phyloP scores from a whole-genome alignment of 2,113 vertebrate genomes.

The Melanocharis versteri region DNA sequence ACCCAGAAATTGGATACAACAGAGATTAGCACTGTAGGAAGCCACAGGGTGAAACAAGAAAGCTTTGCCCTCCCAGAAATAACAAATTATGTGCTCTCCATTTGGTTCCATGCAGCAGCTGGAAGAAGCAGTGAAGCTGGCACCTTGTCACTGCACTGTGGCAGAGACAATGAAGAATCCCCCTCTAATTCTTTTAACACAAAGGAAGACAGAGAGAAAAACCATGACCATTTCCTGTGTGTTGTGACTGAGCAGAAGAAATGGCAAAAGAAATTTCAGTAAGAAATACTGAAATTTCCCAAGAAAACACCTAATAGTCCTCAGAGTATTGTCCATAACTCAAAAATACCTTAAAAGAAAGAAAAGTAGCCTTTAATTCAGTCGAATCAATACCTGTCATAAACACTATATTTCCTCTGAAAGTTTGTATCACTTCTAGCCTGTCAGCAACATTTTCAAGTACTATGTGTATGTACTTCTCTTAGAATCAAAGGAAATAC shows the following conservation, averaged over 20 bases:
- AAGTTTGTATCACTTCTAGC: slow-evolving; percentile 14
- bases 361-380: slow-evolving; percentile 43
- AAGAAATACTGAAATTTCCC: background rate
- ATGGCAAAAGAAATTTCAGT: background rate
- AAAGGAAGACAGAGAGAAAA: background rate
- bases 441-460: slow-evolving; percentile 59
- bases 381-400: slow-evolving; percentile 13
- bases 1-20: background rate
- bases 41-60: background rate
- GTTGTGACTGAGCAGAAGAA: background rate
- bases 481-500: slow-evolving; percentile 51
- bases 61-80: background rate
- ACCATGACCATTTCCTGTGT: background rate
- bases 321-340: background rate
- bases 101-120: slow-evolving; percentile 1
- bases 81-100: background rate
- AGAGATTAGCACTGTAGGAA: background rate
- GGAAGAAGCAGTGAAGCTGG: slow-evolving; percentile 20
- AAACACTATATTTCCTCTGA: slow-evolving; percentile 7
- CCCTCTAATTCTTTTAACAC: background rate
- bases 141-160: background rate
- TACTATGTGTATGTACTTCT: background rate
- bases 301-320: background rate
- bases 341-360: background rate
- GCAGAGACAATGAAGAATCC: background rate